Evolutionary conservation across 30 jellyfish, hydroid and myxozoan genomes (phyloP).

Genomic region (Hydractinia echinata): DNA sequence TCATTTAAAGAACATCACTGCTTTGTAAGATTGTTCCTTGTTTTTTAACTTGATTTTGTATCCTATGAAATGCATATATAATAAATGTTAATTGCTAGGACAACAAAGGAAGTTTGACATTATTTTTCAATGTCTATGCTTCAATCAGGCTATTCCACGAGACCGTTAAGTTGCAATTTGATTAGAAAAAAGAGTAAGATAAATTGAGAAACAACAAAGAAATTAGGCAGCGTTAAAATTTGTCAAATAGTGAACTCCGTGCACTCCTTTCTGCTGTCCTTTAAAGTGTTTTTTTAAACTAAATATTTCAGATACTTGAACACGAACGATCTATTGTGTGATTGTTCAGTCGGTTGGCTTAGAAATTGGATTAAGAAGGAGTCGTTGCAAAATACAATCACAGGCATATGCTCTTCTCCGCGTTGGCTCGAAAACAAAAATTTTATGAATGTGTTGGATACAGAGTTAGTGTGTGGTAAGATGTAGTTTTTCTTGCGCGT

Average conservation of each 20-base stretch:
- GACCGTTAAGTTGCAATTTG: no score
- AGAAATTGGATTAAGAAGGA: conserved; percentile 63
- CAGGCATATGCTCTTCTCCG: conserved; percentile 70
- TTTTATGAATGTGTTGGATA: conserved; percentile 46
- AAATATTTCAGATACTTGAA: conserved; percentile 36
- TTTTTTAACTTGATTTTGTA: no score
- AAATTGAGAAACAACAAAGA: no score
- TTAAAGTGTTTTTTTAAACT: background rate
- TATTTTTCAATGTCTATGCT: no score
- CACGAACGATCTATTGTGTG: conserved; percentile 69
- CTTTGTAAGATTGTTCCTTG: conserved; percentile 15
- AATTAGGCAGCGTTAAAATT: no score
- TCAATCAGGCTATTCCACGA: no score
- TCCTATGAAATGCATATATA: no score
- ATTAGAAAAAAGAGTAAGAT: no score
- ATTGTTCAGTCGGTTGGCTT: conserved; percentile 86
- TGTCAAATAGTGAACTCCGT: no score
- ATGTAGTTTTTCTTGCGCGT: background rate
- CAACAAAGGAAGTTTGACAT: no score
- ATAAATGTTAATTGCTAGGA: no score
- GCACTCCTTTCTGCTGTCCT: no score
- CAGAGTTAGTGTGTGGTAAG: conserved; percentile 90
- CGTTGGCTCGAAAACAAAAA: conserved; percentile 70
- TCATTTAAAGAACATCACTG: background rate
- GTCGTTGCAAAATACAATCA: conserved; percentile 28